phyloP scores from a whole-genome alignment of 2,113 vertebrate species.

The Perca fluviatilis region DNA sequence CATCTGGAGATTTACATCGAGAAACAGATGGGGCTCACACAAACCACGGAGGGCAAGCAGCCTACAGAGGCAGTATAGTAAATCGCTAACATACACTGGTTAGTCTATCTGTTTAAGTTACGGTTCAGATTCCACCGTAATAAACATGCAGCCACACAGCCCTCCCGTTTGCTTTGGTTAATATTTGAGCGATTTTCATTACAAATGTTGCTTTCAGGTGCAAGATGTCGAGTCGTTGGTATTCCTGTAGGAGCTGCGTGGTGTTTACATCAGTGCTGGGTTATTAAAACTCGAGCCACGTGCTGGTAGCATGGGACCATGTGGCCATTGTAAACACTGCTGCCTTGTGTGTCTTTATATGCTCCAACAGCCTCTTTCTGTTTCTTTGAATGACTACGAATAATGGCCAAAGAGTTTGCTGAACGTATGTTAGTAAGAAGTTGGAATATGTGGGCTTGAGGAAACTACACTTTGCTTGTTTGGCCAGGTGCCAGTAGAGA shows the following conservation, averaged over 20 bases:
- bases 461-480: background rate
- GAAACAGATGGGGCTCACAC: background rate
- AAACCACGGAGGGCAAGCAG: background rate
- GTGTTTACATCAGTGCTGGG: constrained; percentile 65
- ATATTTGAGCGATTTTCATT: background rate
- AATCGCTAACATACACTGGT: background rate
- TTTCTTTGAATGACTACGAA: background rate
- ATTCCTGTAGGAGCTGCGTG: background rate
- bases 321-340: constrained; percentile 78
- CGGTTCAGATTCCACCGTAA: constrained; percentile 32
- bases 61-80: background rate
- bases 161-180: background rate
- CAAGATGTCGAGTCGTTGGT: constrained; percentile 2
- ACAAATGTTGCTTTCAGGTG: constrained; percentile 38
- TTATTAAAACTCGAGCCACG: constrained; percentile 68
- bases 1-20: background rate
- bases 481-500: background rate
- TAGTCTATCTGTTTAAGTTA: background rate
- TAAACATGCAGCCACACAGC: background rate
- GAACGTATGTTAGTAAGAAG: background rate
- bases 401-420: background rate
- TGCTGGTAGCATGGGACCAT: constrained; percentile 65
- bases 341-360: constrained; percentile 23
- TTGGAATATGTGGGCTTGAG: background rate
- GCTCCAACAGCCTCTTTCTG: background rate